Conservation (phyloP, 1,140 invertebrate species). For the Ips typographus region DNA sequence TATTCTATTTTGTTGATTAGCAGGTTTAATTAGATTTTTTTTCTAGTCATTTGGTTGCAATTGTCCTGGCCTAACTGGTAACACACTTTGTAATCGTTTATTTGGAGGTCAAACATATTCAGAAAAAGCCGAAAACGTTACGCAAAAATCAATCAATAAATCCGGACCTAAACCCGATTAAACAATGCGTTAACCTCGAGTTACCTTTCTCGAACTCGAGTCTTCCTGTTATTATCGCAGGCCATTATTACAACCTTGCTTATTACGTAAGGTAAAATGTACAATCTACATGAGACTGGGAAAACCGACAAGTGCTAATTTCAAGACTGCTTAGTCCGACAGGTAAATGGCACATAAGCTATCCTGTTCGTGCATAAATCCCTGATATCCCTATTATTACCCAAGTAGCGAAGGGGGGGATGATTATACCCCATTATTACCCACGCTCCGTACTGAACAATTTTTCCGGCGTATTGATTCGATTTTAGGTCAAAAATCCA, state of each 20-base stretch:
- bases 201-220: slow-evolving; percentile 13
- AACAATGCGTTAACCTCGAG: slow-evolving; percentile 10
- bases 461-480: not conserved
- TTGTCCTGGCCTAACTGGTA: too few species aligned
- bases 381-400: not conserved
- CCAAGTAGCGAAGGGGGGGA: not conserved
- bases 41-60: too few species aligned
- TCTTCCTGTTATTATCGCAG: slow-evolving; percentile 17
- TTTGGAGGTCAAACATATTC: too few species aligned
- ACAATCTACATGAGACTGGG: not conserved
- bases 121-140: too few species aligned
- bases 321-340: slow-evolving; percentile 6
- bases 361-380: not conserved
- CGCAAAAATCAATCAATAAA: not conserved
- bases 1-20: too few species aligned
- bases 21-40: too few species aligned
- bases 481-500: not conserved
- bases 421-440: not conserved
- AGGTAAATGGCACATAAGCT: slow-evolving; percentile 21
- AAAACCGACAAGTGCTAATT: slow-evolving; percentile 17
- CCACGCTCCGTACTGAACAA: not conserved
- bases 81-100: too few species aligned
- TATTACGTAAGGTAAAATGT: slow-evolving; percentile 4
- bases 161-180: not conserved
- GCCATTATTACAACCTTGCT: slow-evolving; percentile 21